Conservation (phyloP, 1,140 invertebrate genomes). For the Ectropis grisescens region DNA sequence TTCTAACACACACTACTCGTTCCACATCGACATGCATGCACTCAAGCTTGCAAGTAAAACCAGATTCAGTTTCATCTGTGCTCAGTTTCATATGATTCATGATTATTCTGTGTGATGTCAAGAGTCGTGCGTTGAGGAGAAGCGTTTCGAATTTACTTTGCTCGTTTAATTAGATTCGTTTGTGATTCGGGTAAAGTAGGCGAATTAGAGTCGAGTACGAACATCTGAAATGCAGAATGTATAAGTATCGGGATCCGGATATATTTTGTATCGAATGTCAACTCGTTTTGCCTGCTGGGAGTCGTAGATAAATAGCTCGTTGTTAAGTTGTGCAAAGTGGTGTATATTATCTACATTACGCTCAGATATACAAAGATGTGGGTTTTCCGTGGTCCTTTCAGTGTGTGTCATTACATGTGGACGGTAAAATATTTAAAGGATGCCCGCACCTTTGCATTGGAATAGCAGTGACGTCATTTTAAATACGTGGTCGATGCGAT, state of each 20-base stretch:
- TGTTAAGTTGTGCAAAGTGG: conserved; percentile 65
- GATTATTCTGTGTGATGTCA: conserved; percentile 67
- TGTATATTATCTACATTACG: conserved; percentile 60
- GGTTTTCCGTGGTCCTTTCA: conserved; percentile 51
- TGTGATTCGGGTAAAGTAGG: conserved; percentile 61
- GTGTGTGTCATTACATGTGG: conserved; percentile 34
- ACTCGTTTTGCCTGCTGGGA: conserved; percentile 30
- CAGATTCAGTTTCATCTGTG: conserved; percentile 66
- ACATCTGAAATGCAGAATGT: conserved; percentile 60
- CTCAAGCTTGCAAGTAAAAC: conserved; percentile 68
- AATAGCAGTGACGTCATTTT: conserved; percentile 50
- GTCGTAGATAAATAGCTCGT: conserved; percentile 36
- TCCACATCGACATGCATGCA: conserved; percentile 64
- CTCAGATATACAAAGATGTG: conserved; percentile 64
- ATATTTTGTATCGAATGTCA: conserved; percentile 33
- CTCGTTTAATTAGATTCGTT: conserved; percentile 39
- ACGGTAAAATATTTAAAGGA: conserved; percentile 27
- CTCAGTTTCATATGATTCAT: conserved; percentile 67
- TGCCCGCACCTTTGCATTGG: conserved; percentile 64
- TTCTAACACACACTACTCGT: conserved; percentile 55
- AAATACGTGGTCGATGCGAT: conserved; percentile 43
- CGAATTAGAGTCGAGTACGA: conserved; percentile 54
- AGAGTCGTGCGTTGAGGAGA: conserved; percentile 70
- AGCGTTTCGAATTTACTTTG: conserved; percentile 70
- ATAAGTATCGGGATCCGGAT: conserved; percentile 41